A percentile compares a stretch with the other conserved stretches of the same genome.
phyloP scores from a whole-genome alignment of 2,888 invertebrate genomes.

The Drosophila melanosoma region DNA sequence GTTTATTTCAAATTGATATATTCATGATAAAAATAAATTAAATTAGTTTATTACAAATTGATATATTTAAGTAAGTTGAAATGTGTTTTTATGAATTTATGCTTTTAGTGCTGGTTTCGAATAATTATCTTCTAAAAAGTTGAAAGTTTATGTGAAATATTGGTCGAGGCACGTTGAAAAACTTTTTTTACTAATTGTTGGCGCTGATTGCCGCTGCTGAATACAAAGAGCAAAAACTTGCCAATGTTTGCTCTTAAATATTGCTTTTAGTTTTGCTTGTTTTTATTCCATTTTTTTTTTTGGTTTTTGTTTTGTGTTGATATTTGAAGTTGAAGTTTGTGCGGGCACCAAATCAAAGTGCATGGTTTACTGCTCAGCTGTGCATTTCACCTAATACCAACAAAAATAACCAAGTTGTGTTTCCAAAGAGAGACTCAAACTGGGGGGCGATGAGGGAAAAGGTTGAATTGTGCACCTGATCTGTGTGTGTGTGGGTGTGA shows the following conservation, averaged over 20 bases:
- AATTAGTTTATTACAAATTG: neutral
- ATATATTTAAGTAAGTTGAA: neutral
- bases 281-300: constrained; percentile 9
- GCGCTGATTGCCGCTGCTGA: constrained; percentile 24
- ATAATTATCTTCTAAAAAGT: neutral
- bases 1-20: neutral
- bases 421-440: constrained; percentile 1
- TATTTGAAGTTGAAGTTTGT: constrained; percentile 19
- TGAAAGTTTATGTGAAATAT: constrained; percentile 5
- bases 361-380: constrained; percentile 42
- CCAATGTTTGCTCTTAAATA: constrained; percentile 35
- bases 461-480: constrained; percentile 33
- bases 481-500: neutral
- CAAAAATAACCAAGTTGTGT: constrained; percentile 1
- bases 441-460: neutral
- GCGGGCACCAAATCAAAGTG: constrained; percentile 32
- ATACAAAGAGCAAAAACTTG: constrained; percentile 41
- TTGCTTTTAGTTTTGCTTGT: constrained; percentile 37
- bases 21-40: no score
- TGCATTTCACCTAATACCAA: constrained; percentile 9
- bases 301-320: neutral
- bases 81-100: neutral
- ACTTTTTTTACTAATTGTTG: constrained; percentile 49
- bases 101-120: neutral
- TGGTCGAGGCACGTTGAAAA: constrained; percentile 16